A percentile compares a stretch with the other conserved stretches of the same genome.
phyloP scores from a whole-genome alignment of 2,113 vertebrate species.

The Crypturellus undulatus region DNA sequence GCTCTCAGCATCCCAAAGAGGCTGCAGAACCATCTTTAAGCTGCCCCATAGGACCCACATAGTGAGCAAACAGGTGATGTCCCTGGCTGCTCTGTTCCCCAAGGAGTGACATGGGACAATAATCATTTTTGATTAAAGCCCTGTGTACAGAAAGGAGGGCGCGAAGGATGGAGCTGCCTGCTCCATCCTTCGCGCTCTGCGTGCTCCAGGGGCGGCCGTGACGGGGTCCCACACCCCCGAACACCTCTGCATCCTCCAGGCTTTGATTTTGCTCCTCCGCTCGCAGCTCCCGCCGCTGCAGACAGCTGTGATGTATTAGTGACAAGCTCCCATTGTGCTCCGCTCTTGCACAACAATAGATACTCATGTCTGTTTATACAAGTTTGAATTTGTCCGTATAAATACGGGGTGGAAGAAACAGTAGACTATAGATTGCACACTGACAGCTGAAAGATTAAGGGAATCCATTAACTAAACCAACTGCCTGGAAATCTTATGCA shows the following conservation, averaged over 20 bases:
- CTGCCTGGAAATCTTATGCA: slow-evolving; percentile 72
- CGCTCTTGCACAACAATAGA: slow-evolving; percentile 67
- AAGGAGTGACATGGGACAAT: not conserved
- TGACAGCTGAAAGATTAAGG: slow-evolving; percentile 77
- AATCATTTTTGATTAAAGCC: not conserved
- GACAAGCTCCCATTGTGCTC: slow-evolving; percentile 69
- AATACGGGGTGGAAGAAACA: slow-evolving; percentile 68
- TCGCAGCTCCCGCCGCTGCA: not conserved
- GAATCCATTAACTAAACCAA: slow-evolving; percentile 71
- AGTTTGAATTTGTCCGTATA: slow-evolving; percentile 73
- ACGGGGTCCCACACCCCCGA: slow-evolving; percentile 15
- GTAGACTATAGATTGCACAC: slow-evolving; percentile 61
- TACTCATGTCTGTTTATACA: slow-evolving; percentile 76
- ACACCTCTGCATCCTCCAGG: not conserved
- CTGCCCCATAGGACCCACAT: not conserved
- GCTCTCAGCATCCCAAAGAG: not conserved
- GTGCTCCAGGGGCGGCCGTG: not conserved
- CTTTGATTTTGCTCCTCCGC: not conserved
- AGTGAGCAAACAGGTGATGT: not conserved
- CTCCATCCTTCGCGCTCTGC: not conserved
- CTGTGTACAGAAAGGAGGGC: no score
- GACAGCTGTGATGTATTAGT: slow-evolving; percentile 71
- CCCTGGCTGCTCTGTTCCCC: not conserved
- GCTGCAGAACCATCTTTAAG: not conserved
- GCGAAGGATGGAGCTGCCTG: no score